Evolutionary conservation across 2,113 vertebrate species (phyloP).

Genomic region (Prinia subflava): DNA sequence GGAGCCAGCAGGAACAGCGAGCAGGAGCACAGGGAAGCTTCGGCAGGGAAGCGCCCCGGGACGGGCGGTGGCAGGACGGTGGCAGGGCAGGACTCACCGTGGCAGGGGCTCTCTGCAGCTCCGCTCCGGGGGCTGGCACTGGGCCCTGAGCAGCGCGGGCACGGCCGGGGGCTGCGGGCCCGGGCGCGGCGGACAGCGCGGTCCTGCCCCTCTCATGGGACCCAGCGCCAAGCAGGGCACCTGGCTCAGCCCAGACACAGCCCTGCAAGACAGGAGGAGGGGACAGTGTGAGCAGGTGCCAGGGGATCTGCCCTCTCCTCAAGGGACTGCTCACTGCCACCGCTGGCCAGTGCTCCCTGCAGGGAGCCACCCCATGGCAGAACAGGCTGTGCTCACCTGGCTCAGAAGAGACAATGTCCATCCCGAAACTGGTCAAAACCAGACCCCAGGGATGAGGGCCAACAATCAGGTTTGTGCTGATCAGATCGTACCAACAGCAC

Average conservation of each 20-base stretch:
- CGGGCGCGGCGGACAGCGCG: not conserved
- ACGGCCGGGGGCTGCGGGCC: not conserved
- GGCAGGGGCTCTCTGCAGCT: not conserved
- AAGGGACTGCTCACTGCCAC: accelerated
- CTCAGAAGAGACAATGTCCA: not conserved
- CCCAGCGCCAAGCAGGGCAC: not conserved
- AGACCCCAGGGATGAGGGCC: not conserved
- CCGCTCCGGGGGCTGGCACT: not conserved
- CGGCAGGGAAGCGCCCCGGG: accelerated
- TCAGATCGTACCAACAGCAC: not conserved
- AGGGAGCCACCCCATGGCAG: not conserved
- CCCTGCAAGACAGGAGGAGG: slow-evolving; percentile 17
- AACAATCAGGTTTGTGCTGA: not conserved
- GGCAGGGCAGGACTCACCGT: not conserved
- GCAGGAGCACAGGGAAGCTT: not conserved
- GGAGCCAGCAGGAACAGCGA: accelerated
- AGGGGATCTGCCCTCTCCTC: not conserved
- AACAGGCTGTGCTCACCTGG: not conserved
- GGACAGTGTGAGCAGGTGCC: not conserved
- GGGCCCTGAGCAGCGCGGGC: not conserved
- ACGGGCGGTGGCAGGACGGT: no score
- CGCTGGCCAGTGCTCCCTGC: accelerated
- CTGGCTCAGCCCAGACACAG: not conserved
- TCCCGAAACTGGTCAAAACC: not conserved
- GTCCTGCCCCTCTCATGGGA: slow-evolving; percentile 43